Evolutionary conservation across 2,888 invertebrate genomes (phyloP).

Genomic region (Callimorpha dominula): DNA sequence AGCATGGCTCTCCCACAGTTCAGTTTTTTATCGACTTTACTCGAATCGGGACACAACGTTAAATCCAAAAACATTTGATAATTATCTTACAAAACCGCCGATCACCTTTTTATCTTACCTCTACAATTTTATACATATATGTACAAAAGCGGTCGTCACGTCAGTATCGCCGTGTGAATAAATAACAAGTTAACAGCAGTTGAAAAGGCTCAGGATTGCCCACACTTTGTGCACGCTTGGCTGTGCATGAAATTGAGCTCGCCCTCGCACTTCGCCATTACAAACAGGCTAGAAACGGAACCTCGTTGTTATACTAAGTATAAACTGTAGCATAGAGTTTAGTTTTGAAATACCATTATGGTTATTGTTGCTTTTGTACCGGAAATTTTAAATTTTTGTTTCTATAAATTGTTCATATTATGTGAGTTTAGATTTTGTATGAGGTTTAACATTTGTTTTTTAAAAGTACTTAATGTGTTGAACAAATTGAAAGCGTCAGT

Average conservation of each 20-base stretch:
- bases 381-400: background rate
- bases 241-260: conserved; percentile 39
- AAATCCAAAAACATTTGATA: background rate
- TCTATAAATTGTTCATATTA: background rate
- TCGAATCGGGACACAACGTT: background rate
- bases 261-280: conserved; percentile 11
- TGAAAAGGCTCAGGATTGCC: conserved; percentile 26
- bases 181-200: conserved; percentile 29
- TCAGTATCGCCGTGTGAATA: conserved; percentile 21
- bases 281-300: background rate
- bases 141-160: background rate
- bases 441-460: too few relatives aligned
- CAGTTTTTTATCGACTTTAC: too few relatives aligned
- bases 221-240: conserved; percentile 21
- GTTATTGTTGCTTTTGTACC: background rate
- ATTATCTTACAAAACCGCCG: background rate
- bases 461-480: too few relatives aligned
- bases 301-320: background rate
- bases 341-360: background rate
- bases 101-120: background rate
- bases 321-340: conserved; percentile 6
- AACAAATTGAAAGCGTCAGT: too few relatives aligned
- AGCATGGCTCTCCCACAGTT: too few relatives aligned
- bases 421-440: background rate
- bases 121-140: background rate